Evolutionary conservation across 37 sponge, comb jelly and placozoan genomes (phyloP).

Genomic region (Beroe ovata): DNA sequence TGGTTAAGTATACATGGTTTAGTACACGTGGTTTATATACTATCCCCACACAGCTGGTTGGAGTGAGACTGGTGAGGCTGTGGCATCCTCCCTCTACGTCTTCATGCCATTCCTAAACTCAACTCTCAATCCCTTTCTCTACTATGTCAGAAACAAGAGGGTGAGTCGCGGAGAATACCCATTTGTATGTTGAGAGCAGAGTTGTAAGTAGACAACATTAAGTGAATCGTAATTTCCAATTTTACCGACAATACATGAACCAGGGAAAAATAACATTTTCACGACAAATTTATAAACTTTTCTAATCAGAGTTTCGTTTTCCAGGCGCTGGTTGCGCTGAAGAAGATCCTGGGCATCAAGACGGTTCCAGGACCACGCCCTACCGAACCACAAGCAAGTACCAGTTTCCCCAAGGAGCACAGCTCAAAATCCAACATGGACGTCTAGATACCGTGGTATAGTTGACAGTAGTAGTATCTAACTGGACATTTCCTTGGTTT

Average conservation of each 20-base stretch:
- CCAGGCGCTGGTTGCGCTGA: conserved; percentile 40
- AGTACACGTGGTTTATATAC: too few relatives aligned
- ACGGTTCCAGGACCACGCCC: background rate
- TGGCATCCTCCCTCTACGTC: conserved; percentile 30
- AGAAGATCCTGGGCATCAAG: background rate
- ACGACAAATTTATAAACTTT: too few relatives aligned
- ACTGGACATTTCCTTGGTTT: too few relatives aligned
- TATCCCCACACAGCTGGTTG: conserved; percentile 13
- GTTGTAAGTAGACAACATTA: too few relatives aligned
- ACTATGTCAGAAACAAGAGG: conserved; percentile 45
- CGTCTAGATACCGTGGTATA: background rate
- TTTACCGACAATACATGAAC: too few relatives aligned
- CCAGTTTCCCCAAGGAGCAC: background rate
- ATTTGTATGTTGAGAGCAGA: too few relatives aligned
- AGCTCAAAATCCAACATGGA: background rate
- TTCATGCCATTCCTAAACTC: conserved; percentile 41
- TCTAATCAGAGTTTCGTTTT: too few relatives aligned
- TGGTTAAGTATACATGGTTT: too few relatives aligned
- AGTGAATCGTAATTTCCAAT: too few relatives aligned
- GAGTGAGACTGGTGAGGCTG: background rate
- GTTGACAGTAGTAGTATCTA: too few relatives aligned
- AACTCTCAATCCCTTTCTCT: conserved; percentile 20
- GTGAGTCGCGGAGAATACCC: background rate
- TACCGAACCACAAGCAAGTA: background rate
- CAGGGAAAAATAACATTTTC: too few relatives aligned